Evolutionary conservation across 1,140 invertebrate species (phyloP).

Genomic region (Drosophila trapezifrons): DNA sequence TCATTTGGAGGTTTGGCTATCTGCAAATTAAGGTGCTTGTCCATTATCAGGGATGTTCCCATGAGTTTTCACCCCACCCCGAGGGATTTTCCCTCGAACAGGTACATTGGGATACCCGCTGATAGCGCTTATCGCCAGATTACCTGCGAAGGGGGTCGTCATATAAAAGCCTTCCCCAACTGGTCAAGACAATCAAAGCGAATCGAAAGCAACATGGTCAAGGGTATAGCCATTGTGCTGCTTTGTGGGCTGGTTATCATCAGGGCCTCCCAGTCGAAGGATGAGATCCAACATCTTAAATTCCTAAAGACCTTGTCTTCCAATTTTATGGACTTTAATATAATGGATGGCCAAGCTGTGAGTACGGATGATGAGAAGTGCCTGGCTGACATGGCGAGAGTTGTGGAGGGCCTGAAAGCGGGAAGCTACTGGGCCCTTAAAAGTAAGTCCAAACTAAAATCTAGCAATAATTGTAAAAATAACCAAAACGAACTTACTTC

Average conservation of each 20-base stretch:
- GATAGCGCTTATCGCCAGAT: constrained; percentile 32
- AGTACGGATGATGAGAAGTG: too few species aligned
- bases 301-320: not conserved
- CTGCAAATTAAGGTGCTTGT: not conserved
- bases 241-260: constrained; percentile 7
- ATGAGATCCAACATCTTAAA: not conserved
- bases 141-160: not conserved
- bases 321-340: constrained; percentile 3
- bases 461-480: too few species aligned
- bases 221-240: constrained; percentile 12
- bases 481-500: not conserved
- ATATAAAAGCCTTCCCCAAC: constrained; percentile 14
- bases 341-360: not conserved
- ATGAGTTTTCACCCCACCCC: not conserved
- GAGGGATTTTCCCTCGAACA: constrained; percentile 7
- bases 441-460: too few species aligned
- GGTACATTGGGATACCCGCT: constrained; percentile 16
- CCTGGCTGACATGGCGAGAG: constrained; percentile 16
- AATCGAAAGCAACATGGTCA: constrained; percentile 16
- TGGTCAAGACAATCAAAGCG: not conserved
- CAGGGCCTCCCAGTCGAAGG: not conserved
- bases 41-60: constrained; percentile 17
- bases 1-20: constrained; percentile 2
- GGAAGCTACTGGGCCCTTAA: too few species aligned
- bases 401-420: too few species aligned